Conservation (phyloP, 2,888 invertebrate genomes). For the Polylopha cassiicola region DNA sequence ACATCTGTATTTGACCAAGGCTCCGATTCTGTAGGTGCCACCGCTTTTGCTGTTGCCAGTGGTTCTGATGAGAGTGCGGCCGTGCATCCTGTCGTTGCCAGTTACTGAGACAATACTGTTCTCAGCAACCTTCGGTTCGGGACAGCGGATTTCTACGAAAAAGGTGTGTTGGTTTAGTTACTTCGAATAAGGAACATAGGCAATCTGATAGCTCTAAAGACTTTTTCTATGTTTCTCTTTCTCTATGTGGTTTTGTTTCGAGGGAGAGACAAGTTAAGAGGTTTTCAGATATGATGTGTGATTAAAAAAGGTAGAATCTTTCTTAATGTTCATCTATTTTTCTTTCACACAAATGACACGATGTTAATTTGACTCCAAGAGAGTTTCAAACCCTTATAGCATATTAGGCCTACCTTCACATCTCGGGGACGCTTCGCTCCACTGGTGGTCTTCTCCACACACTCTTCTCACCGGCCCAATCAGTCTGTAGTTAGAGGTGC, state of each 20-base stretch:
- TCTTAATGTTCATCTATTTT: too few species aligned
- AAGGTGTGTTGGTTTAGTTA: too few species aligned
- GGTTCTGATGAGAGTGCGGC: conserved; percentile 87
- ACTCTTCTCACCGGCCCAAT: conserved; percentile 83
- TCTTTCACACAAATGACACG: too few species aligned
- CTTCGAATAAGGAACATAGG: too few species aligned
- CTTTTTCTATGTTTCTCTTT: too few species aligned
- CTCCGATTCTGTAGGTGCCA: conserved; percentile 90
- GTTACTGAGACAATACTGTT: conserved; percentile 93
- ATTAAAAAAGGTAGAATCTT: too few species aligned
- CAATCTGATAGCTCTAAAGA: too few species aligned
- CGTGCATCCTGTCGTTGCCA: conserved; percentile 93
- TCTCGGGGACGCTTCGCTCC: conserved; percentile 90
- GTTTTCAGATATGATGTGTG: too few species aligned
- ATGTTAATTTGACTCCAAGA: too few species aligned
- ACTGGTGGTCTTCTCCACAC: conserved; percentile 85
- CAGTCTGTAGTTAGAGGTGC: conserved; percentile 87
- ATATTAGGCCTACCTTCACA: conserved; percentile 96
- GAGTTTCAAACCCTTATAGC: too few species aligned
- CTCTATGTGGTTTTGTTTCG: too few species aligned
- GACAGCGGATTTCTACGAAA: conserved; percentile 88
- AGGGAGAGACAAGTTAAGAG: too few species aligned
- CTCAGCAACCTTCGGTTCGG: conserved; percentile 88
- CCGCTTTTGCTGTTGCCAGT: conserved; percentile 81
- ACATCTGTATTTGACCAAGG: conserved; percentile 91